Evolutionary conservation across 2,797 vertebrate genomes (phyloP), one percentile per base, ranked within the genome.

Genomic region (Rhinichthys osculus): DNA sequence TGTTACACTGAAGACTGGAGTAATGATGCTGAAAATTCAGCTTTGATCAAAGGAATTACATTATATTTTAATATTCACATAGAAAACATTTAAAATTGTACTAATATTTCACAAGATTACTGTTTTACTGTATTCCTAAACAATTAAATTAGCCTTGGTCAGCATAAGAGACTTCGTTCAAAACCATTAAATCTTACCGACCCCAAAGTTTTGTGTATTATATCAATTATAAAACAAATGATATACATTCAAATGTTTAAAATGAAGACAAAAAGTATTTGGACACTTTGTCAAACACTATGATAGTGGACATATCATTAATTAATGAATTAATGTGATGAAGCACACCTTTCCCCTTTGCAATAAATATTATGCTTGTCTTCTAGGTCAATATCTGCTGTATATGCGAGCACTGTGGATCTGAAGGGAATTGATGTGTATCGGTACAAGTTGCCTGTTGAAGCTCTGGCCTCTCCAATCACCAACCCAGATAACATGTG

Each of bases 401-500:
- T 91, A 30, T 99, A 93, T 89, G 33, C 88, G 0, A 1, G 66
- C 0, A 94, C 90, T 23, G 0, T 91, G 64, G 7, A 90, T 0
- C 92, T 98, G 89, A 97, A 97, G 91, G 97, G 96, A 81, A 99
- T 99, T 44, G 70, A 93, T 0, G 96, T 99, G 40, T 97, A 96
- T 78, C 97, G 96, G 81, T 99, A 92, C 86, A 0, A 80, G 19
- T 94, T 99, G 73, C 94, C 93, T 47, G 7, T 89, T 0, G 66
- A 88, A 10, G 96, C 96, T 0, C 92, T 99, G 72, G 97, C 95
- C 0, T 93, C 98, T 0, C 96, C 97, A 0, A 0, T 3, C 0
- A 87, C 88, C 21, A 98, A 97, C 30, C 92, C 91, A 23, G 96
- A 97, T 19, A 99, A 99, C 87, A 81, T 82, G 0, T 99, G 98